Evolutionary conservation across 53 echinoderm and acorn worm species (phyloP), one percentile per base, ranked within the genome.

Genomic region (Pentamera pediparva): DNA sequence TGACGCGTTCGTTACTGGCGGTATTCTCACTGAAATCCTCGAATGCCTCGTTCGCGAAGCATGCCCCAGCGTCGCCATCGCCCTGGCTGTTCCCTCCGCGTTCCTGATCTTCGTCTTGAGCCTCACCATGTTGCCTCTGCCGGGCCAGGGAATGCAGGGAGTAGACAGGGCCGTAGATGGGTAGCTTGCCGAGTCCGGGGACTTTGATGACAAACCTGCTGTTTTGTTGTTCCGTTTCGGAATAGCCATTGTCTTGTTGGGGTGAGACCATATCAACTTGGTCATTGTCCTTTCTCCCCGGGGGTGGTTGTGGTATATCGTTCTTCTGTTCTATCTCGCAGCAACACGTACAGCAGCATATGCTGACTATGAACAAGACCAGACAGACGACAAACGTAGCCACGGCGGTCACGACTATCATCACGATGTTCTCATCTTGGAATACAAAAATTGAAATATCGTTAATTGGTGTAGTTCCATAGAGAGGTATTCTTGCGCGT

Each of bases 291-390:
- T 28, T 29, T 27, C 30, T 24, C 6, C 39, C 39, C 0, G 40
- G 65, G 13, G 34, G 36, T 4, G 24, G 29, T 11, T 37, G 20
- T 6, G 3, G 1, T 19, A 37, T 21, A 6, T 26, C 20, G 13
- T 25, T 12, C 25, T 53, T 53, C 11, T 9, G 10, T 26, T 67
- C 67, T 40, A 67, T 45, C 18, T 30, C 45, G 30, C 67, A 67
- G 45, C 67, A 67, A 15, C 67, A 67, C 4, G 67, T 67, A 41
- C 67, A 67, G 24, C 67, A 67, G 29, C 67, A 67, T 4, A 67
- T 10, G 30, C 67, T 41, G 27, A 67, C 3, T 45, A 67, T 22
- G 21, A 67, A 67, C 2, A 40, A n/a, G 15, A 41, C 13, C 3
- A 37, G 13, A 25, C 43, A 40, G 30, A 67, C 39, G 22, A 67